These are phyloP conservation scores for Cydia amplana DNA, from an alignment of 1,140 invertebrate genomes.

Conservation along the genomic window DNA sequence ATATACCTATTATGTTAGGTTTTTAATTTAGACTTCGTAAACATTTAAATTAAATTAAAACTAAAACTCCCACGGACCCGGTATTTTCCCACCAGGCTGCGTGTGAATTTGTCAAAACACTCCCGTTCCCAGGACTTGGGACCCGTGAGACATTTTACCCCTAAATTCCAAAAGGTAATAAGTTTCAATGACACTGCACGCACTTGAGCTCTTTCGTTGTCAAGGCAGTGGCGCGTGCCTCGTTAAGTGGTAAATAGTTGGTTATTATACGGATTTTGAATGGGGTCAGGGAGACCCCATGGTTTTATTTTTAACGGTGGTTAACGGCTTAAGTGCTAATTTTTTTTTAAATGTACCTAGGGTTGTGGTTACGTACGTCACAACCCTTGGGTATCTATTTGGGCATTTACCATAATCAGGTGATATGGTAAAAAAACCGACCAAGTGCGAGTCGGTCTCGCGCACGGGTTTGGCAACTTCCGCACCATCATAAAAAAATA, in stretches of 20 bases:
- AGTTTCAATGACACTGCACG: neutral
- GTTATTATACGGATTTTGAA: constrained; percentile 10
- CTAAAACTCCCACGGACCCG: constrained; percentile 15
- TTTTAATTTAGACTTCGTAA: no score
- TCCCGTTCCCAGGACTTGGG: neutral
- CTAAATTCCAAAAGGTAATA: neutral
- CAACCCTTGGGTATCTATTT: no score
- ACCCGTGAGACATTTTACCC: neutral
- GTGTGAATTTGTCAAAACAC: constrained; percentile 29
- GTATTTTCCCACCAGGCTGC: neutral
- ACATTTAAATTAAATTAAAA: neutral
- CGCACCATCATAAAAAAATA: no score
- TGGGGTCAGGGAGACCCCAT: neutral
- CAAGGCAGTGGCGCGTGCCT: neutral
- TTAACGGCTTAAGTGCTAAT: constrained; percentile 16
- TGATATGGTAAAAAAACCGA: no score
- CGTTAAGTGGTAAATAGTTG: constrained; percentile 24
- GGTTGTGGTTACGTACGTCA: no score
- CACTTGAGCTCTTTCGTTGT: neutral
- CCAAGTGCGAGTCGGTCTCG: no score
- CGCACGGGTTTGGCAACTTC: no score
- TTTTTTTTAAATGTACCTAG: neutral
- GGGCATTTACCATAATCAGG: no score
- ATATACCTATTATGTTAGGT: no score
- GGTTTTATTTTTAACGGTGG: constrained; percentile 8